These are phyloP conservation scores for Trichogramma evanescens DNA, from an alignment of 2,888 invertebrate species.

Conservation along the genomic window DNA sequence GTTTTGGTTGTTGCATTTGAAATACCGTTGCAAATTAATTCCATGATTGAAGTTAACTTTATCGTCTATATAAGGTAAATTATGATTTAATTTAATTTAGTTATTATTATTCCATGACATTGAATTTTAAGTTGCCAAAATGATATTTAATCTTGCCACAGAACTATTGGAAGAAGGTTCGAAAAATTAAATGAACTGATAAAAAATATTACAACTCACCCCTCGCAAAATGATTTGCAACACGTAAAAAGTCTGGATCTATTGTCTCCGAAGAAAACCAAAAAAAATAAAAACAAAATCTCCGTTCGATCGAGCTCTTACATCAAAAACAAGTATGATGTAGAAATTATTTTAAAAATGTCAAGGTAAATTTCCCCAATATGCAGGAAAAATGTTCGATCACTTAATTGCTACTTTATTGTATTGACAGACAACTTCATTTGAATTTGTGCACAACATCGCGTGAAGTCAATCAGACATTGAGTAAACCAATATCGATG, in stretches of 20 bases:
- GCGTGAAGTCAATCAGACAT: slow-evolving; percentile 18
- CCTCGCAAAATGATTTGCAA: neutral
- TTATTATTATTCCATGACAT: slow-evolving; percentile 11
- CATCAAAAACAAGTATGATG: slow-evolving; percentile 7
- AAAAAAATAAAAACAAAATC: slow-evolving; percentile 2
- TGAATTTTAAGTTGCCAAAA: neutral
- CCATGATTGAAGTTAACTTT: slow-evolving; percentile 7
- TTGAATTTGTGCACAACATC: slow-evolving; percentile 25
- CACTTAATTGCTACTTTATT: neutral
- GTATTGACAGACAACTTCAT: slow-evolving; percentile 25
- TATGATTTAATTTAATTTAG: neutral
- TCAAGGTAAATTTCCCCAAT: slow-evolving; percentile 1
- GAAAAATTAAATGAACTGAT: slow-evolving; percentile 15
- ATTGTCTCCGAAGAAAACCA: neutral
- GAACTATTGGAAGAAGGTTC: slow-evolving; percentile 12
- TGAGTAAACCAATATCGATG: slow-evolving; percentile 18
- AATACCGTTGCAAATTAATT: slow-evolving; percentile 1
- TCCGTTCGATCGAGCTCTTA: neutral
- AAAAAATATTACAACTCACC: neutral
- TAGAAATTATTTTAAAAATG: slow-evolving; percentile 7
- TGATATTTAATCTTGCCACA: neutral
- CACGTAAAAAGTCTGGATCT: neutral
- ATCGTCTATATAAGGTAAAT: slow-evolving; percentile 2
- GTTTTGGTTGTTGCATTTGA: neutral
- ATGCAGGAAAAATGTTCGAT: too few species aligned